These are phyloP conservation scores for Melangyna quadrimaculata DNA, from an alignment of 2,888 invertebrate genomes.

Conservation along the genomic window DNA sequence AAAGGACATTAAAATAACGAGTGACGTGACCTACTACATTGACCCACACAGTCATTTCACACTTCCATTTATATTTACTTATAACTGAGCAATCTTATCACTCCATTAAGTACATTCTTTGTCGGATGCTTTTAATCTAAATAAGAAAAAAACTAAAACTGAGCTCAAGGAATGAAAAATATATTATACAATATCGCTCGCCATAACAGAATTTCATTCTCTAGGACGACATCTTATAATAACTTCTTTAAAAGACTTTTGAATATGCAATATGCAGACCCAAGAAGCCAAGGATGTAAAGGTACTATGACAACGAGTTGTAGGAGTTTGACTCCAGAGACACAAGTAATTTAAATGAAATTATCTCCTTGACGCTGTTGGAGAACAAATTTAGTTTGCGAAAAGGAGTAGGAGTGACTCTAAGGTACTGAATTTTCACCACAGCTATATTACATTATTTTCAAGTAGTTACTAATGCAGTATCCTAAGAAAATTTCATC, in stretches of 20 bases:
- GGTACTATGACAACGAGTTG: background rate
- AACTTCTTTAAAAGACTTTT: slow-evolving; percentile 10
- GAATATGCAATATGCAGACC: slow-evolving; percentile 20
- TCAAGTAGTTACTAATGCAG: background rate
- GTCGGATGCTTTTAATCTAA: background rate
- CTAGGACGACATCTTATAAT: slow-evolving; percentile 25
- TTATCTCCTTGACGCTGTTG: slow-evolving; percentile 15
- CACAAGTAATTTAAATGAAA: slow-evolving; percentile 39
- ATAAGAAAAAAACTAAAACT: background rate
- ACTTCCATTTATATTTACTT: background rate
- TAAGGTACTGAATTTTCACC: background rate
- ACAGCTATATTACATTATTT: background rate
- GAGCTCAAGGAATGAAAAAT: background rate
- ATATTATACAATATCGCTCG: background rate
- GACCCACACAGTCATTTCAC: background rate
- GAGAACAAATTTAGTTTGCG: slow-evolving; percentile 5
- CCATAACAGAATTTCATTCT: slow-evolving; percentile 8
- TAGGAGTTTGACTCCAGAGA: background rate
- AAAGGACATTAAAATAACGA: background rate
- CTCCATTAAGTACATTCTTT: slow-evolving; percentile 28
- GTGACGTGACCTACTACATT: background rate
- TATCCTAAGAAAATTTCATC: background rate
- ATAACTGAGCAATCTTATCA: slow-evolving; percentile 2
- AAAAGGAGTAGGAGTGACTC: background rate
- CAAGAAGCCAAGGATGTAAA: background rate